Evolutionary conservation across 2,113 vertebrate genomes (phyloP).

Genomic region (Catharus fuscescens): DNA sequence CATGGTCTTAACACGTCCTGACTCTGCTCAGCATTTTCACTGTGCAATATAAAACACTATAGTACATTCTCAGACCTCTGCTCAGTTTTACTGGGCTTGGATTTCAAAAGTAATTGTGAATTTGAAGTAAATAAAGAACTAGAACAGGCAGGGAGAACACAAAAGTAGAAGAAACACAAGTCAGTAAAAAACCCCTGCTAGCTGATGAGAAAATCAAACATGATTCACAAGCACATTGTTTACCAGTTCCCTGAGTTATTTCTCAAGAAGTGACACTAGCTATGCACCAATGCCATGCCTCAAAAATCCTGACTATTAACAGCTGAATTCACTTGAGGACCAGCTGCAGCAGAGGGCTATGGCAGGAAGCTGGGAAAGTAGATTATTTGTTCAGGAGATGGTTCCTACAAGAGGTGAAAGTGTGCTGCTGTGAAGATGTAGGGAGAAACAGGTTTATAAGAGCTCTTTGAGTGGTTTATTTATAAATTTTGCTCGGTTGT

Average conservation of each 20-base stretch:
- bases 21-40: background rate
- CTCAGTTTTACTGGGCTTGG: background rate
- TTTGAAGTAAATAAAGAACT: background rate
- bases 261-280: background rate
- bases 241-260: background rate
- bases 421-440: background rate
- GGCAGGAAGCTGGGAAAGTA: background rate
- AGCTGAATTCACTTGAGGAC: background rate
- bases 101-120: background rate
- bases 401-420: background rate
- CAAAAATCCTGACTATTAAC: background rate
- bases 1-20: fast-evolving
- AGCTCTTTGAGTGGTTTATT: background rate
- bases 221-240: background rate
- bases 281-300: background rate
- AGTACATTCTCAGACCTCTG: background rate
- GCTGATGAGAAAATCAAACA: background rate
- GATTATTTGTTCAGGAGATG: background rate
- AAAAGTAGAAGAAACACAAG: background rate
- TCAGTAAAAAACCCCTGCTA: background rate
- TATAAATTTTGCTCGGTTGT: background rate
- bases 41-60: fast-evolving
- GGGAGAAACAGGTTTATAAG: background rate
- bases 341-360: background rate
- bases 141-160: background rate